Base-by-base conservation (phyloP, 35 echinoderm and acorn worm species). In the Diadema setosum region DNA sequence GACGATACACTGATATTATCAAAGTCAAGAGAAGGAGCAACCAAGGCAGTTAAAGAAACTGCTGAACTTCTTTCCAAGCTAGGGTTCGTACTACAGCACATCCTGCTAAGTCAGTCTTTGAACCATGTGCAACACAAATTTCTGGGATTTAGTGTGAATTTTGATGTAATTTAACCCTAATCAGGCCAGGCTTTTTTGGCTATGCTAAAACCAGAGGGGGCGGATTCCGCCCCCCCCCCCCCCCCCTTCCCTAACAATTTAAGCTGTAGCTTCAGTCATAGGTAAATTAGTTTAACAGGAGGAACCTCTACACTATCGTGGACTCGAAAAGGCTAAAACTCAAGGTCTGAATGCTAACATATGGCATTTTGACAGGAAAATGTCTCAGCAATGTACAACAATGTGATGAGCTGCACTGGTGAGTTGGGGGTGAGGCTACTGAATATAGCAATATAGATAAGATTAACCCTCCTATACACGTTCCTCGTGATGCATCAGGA, bases 1-100 rank as follows among this genome's bases (percentile, higher is more conserved):
- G 83, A 94, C 63, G 92, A 90, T 85, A 75, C 61, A 58, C 57
- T 90, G 4, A 39, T 89, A 36, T 48, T 83, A 60, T 5, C 84
- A 29, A 32, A 61, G 29, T 84, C 65, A 6, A 49, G 63, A 34
- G 56, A 89, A 8, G 42, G n/a, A n/a, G n/a, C 58, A 61, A 20
- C 5, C 12, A 15, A 58, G n/a, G 63, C 76, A 45, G 76, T 88
- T n/a, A 5, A 8, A 33, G 23, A 55, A 18, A 90, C 93, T 30
- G 45, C 45, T 36, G 42, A 83, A 26, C 20, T 56, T 15, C 56
- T 95, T 4, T 74, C 83, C 8, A 42, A 91, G 8, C 49, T 91
- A 14, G 93, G 93, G 4, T 95, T 91, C 63, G 45, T 83, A 9
- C 74, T 91, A n/a, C n/a, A n/a, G n/a, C n/a, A 49, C 92, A 94